Conservation (phyloP, 64 coral and sea anemone genomes). For the Stylophora pistillata region DNA sequence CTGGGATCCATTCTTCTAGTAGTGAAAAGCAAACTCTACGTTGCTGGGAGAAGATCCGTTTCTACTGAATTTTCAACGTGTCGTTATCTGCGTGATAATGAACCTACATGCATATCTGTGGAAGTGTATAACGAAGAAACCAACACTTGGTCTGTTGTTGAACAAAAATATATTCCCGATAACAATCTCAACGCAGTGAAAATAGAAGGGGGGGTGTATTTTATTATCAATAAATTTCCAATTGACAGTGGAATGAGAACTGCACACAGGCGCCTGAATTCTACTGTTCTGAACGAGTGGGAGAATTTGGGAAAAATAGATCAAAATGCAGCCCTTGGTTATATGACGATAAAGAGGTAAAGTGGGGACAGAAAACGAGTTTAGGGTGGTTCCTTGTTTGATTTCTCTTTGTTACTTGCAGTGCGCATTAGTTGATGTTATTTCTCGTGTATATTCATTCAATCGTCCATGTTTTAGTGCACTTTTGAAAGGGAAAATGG, state of each 20-base stretch:
- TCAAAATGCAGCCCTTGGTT: background rate
- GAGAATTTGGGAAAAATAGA: background rate
- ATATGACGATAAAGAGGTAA: background rate
- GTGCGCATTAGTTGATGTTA: too few species aligned
- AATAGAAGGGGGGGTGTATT: slow-evolving; percentile 14
- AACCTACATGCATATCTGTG: background rate
- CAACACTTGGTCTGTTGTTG: slow-evolving; percentile 10
- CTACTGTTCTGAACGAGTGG: background rate
- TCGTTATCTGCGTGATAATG: too few species aligned
- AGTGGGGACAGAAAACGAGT: background rate
- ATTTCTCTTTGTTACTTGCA: too few species aligned
- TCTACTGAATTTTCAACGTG: rapidly evolving
- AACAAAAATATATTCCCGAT: background rate
- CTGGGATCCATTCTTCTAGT: slow-evolving; percentile 1
- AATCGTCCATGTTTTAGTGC: too few species aligned
- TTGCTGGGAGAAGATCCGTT: background rate
- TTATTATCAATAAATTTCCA: background rate
- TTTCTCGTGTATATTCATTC: too few species aligned
- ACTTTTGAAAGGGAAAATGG: too few species aligned
- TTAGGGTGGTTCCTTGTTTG: too few species aligned
- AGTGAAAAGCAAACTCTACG: slow-evolving; percentile 3
- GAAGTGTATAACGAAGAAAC: slow-evolving; percentile 30
- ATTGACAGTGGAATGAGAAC: background rate
- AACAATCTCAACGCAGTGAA: slow-evolving; percentile 37
- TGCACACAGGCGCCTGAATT: background rate